Evolutionary conservation across 2,888 invertebrate species (phyloP), one percentile per base, ranked within the genome.

Genomic region (Euphydryas editha): DNA sequence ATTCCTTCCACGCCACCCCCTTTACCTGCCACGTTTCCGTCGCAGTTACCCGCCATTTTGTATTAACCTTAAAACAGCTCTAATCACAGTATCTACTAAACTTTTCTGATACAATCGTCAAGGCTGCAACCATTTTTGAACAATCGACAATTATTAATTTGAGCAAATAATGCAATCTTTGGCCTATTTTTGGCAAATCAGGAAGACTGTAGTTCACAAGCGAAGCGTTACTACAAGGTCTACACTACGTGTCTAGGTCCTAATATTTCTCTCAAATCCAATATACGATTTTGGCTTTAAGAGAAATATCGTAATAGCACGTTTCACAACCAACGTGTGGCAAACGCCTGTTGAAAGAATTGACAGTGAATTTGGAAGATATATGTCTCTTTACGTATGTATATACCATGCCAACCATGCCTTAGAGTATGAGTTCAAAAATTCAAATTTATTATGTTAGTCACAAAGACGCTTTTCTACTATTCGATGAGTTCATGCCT

Each of bases 241-340:
- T 90, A 88, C 79, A 82, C 90, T 90, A 90, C 88, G 90, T 87
- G 90, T 80, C 89, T 88, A 88, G 86, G 72, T 83, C 73, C 73
- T 73, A 81, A 82, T 82, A 81, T 83, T 82, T 80, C 86, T 85
- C 85, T 83, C 82, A 80, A 81, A 80, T 79, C 74, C 74, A 59
- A 66, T 20, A 6, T n/a, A 11, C 15, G 13, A 8, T 18, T 39
- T 42, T 47, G 72, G 62, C 71, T 69, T 72, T 65, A 77, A 83
- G 85, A 85, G 82, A 80, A 80, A 83, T 79, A 82, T 76, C 75
- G 80, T 81, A 88, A 86, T 87, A 91, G 90, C 90, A 90, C 91
- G 91, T 84, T 83, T 92, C 92, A 91, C 91, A 92, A 92, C 91
- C 91, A 86, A 87, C 85, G 89, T 90, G 87, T 85, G 91, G 91